Evolutionary conservation across 1,140 invertebrate species (phyloP), one percentile per base, ranked within the genome.

Genomic region (Musca domestica): DNA sequence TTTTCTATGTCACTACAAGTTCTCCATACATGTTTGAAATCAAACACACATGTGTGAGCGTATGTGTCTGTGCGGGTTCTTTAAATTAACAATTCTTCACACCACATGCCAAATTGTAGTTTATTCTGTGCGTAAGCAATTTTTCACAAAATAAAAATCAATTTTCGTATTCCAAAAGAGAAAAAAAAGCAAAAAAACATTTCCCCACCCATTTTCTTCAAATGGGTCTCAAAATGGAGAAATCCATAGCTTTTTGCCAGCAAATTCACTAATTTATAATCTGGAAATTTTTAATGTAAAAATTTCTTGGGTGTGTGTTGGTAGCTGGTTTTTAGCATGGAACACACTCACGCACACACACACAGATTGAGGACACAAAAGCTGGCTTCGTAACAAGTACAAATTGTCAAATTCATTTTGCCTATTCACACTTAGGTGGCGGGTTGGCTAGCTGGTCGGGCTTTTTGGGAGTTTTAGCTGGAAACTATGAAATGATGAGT

Each of bases 81-180:
- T 72, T 77, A 77, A 77, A 75, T 71, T 74, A 76, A 75, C 77
- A 75, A 76, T 76, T 77, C 75, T 76, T 76, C 75, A 77, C 75
- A 77, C 75, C 72, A 71, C 75, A 76, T 71, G 75, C 75, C 69
- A 76, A 74, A 72, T 69, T 71, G 69, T 64, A 19, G 5, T 71
- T 71, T 30, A 41, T 19, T 67, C 66, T 58, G 34, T 72, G 68
- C 66, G 67, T 72, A 68, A 67, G 68, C 34, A 41, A 41, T 69
- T 67, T 22, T 30, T 66, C 54, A 63, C 64, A 58, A 30, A 51
- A 58, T 64, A 68, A 70, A 64, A 51, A 54, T 34, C 49, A 19
- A 52, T 52, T 52, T 19, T 23, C 22, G 3, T 19, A 54, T 52
- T n/a, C n/a, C n/a, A n/a, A n/a, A n/a, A n/a, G n/a, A n/a, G n/a